A percentile compares a stretch with the other conserved stretches of the same genome.
Evolutionary conservation across 2,113 vertebrate genomes (phyloP).

Genomic region (Pavo muticus): DNA sequence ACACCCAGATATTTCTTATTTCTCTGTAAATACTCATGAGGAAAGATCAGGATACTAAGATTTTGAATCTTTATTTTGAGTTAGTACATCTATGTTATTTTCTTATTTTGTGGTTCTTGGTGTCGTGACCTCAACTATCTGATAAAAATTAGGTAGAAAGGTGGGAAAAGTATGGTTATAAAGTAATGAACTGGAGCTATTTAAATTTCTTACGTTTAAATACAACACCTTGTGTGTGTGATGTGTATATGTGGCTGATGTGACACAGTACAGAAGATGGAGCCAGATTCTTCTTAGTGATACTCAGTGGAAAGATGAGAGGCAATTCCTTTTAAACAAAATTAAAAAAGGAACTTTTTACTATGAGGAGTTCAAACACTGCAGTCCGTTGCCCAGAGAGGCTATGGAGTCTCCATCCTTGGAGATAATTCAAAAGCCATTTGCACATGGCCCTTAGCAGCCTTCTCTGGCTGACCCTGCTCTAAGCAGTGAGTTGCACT

Average conservation of each 20-base stretch:
- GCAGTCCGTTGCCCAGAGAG: background rate
- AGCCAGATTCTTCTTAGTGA: background rate
- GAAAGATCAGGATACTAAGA: background rate
- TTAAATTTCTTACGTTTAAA: slow-evolving; percentile 8
- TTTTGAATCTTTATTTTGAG: background rate
- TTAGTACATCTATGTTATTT: background rate
- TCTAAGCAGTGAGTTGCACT: background rate
- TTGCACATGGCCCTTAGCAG: background rate
- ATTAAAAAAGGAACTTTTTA: background rate
- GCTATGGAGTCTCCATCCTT: background rate
- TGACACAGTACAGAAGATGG: background rate
- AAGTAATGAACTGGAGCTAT: background rate
- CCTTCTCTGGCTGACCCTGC: background rate
- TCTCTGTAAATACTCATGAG: background rate
- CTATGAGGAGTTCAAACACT: background rate
- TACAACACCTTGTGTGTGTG: background rate
- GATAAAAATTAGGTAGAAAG: background rate
- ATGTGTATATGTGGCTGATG: background rate
- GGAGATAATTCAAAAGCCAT: background rate
- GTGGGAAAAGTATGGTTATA: background rate
- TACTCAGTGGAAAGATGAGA: background rate
- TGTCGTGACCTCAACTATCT: background rate
- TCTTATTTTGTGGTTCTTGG: background rate
- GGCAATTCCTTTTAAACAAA: background rate
- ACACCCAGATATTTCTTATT: background rate